Percentiles rank a stretch among this genome's conserved stretches.
Conservation (phyloP, 2,888 invertebrate species). For the Cheilosia grossa region DNA sequence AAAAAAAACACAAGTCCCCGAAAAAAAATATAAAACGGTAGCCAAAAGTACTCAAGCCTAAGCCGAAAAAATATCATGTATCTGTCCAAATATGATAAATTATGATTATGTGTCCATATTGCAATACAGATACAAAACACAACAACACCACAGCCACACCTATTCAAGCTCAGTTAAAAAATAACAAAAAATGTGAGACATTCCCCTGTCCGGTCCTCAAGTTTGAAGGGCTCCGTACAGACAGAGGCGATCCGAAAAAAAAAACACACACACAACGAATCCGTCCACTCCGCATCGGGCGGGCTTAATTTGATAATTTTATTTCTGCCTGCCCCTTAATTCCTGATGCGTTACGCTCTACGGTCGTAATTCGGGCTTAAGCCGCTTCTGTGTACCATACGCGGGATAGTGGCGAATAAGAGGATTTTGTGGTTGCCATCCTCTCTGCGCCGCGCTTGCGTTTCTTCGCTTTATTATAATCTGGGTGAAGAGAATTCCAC, state of each 20-base stretch:
- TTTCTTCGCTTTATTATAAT: slow-evolving; percentile 25
- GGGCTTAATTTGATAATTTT: slow-evolving; percentile 67
- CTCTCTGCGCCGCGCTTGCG: not conserved
- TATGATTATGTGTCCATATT: slow-evolving; percentile 58
- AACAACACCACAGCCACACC: not conserved
- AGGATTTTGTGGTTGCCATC: slow-evolving; percentile 56
- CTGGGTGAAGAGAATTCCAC: slow-evolving; percentile 31
- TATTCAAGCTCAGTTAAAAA: slow-evolving; percentile 10
- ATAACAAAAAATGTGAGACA: slow-evolving; percentile 7
- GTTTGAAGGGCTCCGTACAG: not conserved
- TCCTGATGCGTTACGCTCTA: slow-evolving; percentile 49
- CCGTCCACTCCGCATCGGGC: slow-evolving; percentile 22
- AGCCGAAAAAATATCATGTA: slow-evolving; percentile 64
- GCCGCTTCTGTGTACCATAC: slow-evolving; percentile 40
- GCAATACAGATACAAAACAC: slow-evolving; percentile 34
- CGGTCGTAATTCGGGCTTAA: slow-evolving; percentile 62
- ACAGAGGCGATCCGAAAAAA: not conserved
- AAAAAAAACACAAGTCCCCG: not conserved
- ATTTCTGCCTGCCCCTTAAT: slow-evolving; percentile 48
- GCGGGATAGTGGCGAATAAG: slow-evolving; percentile 34
- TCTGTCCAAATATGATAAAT: slow-evolving; percentile 66
- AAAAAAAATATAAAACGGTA: slow-evolving; percentile 36
- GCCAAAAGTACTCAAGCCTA: slow-evolving; percentile 49
- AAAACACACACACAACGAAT: slow-evolving; percentile 26
- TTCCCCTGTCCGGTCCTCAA: not conserved